Conservation (phyloP, 2,797 vertebrate species). For the Meda fulgida region DNA sequence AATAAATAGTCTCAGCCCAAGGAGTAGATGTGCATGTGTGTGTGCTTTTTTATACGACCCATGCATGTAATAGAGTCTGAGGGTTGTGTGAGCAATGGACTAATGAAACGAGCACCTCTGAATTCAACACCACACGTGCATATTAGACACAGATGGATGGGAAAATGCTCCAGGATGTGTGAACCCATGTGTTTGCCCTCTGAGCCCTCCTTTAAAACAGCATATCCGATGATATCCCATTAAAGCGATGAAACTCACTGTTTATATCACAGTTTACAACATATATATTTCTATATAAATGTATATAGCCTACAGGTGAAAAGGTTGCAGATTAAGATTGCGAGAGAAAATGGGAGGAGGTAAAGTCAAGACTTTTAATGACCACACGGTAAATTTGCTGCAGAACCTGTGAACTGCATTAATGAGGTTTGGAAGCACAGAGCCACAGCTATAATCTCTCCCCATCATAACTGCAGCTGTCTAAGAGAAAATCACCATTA, state of each 20-base stretch:
- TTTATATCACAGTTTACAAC: not conserved
- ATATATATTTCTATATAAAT: not conserved
- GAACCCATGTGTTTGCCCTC: slow-evolving; percentile 10
- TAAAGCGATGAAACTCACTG: not conserved
- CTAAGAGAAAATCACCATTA: not conserved
- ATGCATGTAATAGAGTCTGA: slow-evolving; percentile 27
- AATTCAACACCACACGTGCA: slow-evolving; percentile 56
- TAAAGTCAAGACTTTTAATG: slow-evolving; percentile 45
- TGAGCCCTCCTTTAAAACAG: slow-evolving; percentile 14
- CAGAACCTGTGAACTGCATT: slow-evolving; percentile 19
- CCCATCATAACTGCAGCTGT: not conserved
- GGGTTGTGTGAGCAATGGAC: slow-evolving; percentile 2
- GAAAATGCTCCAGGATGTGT: slow-evolving; percentile 9
- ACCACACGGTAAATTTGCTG: slow-evolving; percentile 8
- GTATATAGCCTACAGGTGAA: not conserved
- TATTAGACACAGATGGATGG: slow-evolving; percentile 1
- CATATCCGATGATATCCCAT: not conserved
- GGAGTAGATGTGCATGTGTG: slow-evolving; percentile 7
- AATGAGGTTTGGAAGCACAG: slow-evolving; percentile 16
- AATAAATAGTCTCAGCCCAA: slow-evolving; percentile 43
- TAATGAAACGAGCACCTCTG: slow-evolving; percentile 31
- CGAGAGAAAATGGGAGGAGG: not conserved
- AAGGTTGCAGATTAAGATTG: not conserved
- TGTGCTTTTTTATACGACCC: not conserved
- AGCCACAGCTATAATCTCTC: not conserved